Conservation (phyloP, 2,888 invertebrate species). For the Pseudococcus longispinus region DNA sequence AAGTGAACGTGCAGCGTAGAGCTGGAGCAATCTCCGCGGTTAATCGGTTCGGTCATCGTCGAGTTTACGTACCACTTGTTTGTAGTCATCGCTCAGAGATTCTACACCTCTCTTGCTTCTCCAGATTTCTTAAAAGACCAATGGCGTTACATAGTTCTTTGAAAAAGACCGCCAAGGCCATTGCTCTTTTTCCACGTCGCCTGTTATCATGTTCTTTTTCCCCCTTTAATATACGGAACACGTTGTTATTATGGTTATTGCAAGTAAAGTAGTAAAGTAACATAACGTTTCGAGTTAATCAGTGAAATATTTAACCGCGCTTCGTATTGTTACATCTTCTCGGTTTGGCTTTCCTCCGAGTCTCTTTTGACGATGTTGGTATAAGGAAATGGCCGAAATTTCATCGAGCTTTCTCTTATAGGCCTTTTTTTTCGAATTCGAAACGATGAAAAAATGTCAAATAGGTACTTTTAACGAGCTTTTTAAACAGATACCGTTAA, state of each 20-base stretch:
- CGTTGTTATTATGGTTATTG: constrained; percentile 49
- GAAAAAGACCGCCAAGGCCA: constrained; percentile 56
- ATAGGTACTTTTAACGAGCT: not conserved
- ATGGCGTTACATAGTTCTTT: constrained; percentile 53
- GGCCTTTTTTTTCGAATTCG: not conserved
- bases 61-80: constrained; percentile 30
- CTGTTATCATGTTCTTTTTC: constrained; percentile 37
- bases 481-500: not conserved
- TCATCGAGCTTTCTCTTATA: not conserved
- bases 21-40: not conserved
- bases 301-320: not conserved
- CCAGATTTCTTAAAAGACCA: constrained; percentile 47
- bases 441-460: not conserved
- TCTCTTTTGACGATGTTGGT: not conserved
- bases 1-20: not conserved
- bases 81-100: constrained; percentile 29
- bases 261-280: constrained; percentile 42
- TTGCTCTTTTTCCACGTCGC: constrained; percentile 53
- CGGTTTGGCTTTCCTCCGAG: not conserved
- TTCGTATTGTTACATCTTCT: not conserved
- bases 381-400: not conserved
- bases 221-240: constrained; percentile 29
- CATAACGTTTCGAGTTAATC: constrained; percentile 25
- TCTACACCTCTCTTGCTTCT: constrained; percentile 42
- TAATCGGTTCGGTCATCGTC: constrained; percentile 31